Percentiles rank a stretch among this genome's conserved stretches.
Conservation (phyloP, 2,888 invertebrate genomes). For the Chloroclysta siterata region DNA sequence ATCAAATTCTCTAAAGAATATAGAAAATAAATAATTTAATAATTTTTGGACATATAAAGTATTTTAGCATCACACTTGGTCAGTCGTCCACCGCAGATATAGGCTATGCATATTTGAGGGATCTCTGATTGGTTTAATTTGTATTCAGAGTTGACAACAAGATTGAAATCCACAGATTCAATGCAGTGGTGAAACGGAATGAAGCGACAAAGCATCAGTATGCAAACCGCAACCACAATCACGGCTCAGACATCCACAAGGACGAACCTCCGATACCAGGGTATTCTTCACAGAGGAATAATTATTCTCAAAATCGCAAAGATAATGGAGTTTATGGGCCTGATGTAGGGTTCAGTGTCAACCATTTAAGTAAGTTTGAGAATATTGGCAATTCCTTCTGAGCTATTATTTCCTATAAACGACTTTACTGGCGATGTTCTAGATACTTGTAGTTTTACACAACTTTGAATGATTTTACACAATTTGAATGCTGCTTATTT, state of each 20-base stretch:
- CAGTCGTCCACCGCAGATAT: too few species aligned
- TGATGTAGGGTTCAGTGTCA: conserved; percentile 60
- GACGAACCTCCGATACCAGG: conserved; percentile 35
- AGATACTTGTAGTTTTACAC: neutral
- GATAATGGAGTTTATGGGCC: conserved; percentile 41
- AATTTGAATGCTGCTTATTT: too few species aligned
- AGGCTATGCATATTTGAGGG: too few species aligned
- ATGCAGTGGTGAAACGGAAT: conserved; percentile 68
- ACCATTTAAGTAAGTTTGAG: conserved; percentile 49
- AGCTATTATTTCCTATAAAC: neutral
- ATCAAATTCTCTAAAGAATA: too few species aligned
- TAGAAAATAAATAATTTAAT: too few species aligned
- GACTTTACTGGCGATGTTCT: too few species aligned
- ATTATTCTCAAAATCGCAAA: conserved; percentile 35
- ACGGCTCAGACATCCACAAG: conserved; percentile 40
- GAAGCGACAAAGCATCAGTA: conserved; percentile 59
- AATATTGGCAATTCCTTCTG: conserved; percentile 25
- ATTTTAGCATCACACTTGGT: too few species aligned
- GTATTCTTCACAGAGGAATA: conserved; percentile 26
- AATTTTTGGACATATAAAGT: too few species aligned
- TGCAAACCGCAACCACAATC: conserved; percentile 45
- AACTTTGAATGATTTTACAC: too few species aligned
- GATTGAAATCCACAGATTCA: conserved; percentile 54
- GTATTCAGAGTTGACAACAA: neutral
- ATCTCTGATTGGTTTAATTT: neutral